Conservation (phyloP, 2,797 vertebrate species). For the Cheirogaleus major region DNA sequence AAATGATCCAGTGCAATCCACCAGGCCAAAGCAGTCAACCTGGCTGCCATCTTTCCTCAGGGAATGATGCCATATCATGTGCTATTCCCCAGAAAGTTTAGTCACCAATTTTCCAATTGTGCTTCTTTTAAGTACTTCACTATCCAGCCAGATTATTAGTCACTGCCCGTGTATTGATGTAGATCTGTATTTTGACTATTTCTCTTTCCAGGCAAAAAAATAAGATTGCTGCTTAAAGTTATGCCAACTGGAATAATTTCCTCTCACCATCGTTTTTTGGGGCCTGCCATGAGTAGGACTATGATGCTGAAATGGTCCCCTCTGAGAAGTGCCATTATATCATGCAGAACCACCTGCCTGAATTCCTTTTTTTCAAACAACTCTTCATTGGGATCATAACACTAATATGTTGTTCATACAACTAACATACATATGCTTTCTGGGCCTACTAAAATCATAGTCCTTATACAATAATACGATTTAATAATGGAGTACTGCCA, state of each 20-base stretch:
- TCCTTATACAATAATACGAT: neutral
- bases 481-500: neutral
- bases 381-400: neutral
- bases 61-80: neutral
- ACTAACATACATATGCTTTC: fast-evolving
- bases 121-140: neutral
- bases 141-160: neutral
- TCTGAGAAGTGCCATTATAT: too few species aligned
- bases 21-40: neutral
- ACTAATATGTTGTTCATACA: fast-evolving
- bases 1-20: neutral
- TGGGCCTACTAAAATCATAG: neutral
- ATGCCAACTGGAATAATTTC: neutral
- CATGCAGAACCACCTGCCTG: neutral
- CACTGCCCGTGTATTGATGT: neutral
- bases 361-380: neutral
- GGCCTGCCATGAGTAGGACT: too few species aligned
- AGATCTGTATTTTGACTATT: neutral
- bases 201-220: neutral
- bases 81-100: neutral
- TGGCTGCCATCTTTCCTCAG: neutral
- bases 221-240: neutral
- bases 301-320: neutral
- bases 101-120: neutral
- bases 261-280: neutral